These are phyloP conservation scores for Erebia aethiops DNA, from an alignment of 2,888 invertebrate genomes.

Conservation along the genomic window DNA sequence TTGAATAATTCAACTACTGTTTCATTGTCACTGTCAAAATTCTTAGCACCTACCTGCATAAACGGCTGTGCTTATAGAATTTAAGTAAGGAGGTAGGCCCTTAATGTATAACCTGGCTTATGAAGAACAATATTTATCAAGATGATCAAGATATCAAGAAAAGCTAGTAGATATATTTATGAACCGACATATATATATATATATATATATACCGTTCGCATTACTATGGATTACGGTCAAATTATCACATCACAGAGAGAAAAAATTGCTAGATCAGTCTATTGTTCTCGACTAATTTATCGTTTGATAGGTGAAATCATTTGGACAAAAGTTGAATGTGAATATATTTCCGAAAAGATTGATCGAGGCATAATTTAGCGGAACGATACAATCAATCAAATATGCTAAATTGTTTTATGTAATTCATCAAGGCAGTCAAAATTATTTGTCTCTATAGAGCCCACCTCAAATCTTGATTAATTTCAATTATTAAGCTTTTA, in stretches of 20 bases:
- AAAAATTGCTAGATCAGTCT: slow-evolving; percentile 1
- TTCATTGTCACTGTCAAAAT: slow-evolving; percentile 9
- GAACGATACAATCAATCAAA: slow-evolving; percentile 11
- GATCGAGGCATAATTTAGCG: slow-evolving; percentile 8
- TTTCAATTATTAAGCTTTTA: slow-evolving; percentile 5
- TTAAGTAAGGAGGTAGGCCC: too few relatives aligned
- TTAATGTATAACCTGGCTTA: too few relatives aligned
- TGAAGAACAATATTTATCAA: too few relatives aligned
- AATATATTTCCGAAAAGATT: neutral
- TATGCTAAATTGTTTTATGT: slow-evolving; percentile 18
- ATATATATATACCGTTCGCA: too few relatives aligned
- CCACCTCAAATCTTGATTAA: slow-evolving; percentile 6
- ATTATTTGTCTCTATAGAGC: slow-evolving; percentile 2
- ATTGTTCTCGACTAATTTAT: neutral
- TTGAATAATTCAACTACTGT: neutral
- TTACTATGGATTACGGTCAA: neutral
- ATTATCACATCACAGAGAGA: slow-evolving; percentile 3
- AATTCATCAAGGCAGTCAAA: slow-evolving; percentile 20
- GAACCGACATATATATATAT: too few relatives aligned
- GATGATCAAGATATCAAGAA: too few relatives aligned
- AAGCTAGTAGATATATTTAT: too few relatives aligned
- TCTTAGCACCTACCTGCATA: neutral
- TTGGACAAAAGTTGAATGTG: neutral
- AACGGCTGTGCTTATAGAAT: too few relatives aligned
- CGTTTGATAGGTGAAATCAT: neutral